phyloP scores from a whole-genome alignment of 2,113 vertebrate genomes.

The Phoxinus phoxinus region DNA sequence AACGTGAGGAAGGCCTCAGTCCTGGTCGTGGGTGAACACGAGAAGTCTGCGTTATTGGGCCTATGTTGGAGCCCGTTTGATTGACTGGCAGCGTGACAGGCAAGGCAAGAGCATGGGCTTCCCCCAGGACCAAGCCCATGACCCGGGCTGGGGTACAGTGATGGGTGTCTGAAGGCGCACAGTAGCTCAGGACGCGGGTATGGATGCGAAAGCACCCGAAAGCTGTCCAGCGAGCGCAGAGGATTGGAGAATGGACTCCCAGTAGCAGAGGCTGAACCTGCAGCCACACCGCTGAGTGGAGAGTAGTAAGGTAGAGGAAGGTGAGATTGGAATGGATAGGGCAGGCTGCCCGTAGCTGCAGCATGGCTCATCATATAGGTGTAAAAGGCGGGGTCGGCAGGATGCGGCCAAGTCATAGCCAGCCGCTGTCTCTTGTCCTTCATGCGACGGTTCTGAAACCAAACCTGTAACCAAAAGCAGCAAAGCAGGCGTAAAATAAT shows the following conservation, averaged over 20 bases:
- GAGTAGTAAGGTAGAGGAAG: slow-evolving; percentile 96
- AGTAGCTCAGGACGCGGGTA: slow-evolving; percentile 96
- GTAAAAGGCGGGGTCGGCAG: slow-evolving; percentile 96
- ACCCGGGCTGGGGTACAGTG: slow-evolving; percentile 86
- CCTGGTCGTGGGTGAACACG: slow-evolving; percentile 90
- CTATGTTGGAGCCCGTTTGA: slow-evolving; percentile 82
- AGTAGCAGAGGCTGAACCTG: slow-evolving; percentile 78
- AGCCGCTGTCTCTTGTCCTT: slow-evolving; percentile 97
- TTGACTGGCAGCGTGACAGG: slow-evolving; percentile 87
- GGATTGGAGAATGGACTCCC: slow-evolving; percentile 85
- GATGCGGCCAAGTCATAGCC: slow-evolving; percentile 98
- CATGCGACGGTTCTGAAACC: slow-evolving; percentile 99
- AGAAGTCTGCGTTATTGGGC: slow-evolving; percentile 88
- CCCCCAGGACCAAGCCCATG: slow-evolving; percentile 89
- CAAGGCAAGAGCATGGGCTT: slow-evolving; percentile 90
- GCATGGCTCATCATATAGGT: slow-evolving; percentile 99
- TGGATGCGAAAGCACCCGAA: slow-evolving; percentile 92
- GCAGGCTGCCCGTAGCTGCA: slow-evolving; percentile 92
- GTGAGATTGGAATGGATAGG: slow-evolving; percentile 95
- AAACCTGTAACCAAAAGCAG: slow-evolving; percentile 80
- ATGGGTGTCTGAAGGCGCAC: slow-evolving; percentile 95
- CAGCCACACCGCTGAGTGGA: slow-evolving; percentile 85
- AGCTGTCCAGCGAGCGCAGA: slow-evolving; percentile 92
- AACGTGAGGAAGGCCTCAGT: slow-evolving; percentile 97
- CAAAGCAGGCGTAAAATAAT: not conserved